phyloP scores from a whole-genome alignment of 2,113 vertebrate genomes.

The Brienomyrus longianalis region DNA sequence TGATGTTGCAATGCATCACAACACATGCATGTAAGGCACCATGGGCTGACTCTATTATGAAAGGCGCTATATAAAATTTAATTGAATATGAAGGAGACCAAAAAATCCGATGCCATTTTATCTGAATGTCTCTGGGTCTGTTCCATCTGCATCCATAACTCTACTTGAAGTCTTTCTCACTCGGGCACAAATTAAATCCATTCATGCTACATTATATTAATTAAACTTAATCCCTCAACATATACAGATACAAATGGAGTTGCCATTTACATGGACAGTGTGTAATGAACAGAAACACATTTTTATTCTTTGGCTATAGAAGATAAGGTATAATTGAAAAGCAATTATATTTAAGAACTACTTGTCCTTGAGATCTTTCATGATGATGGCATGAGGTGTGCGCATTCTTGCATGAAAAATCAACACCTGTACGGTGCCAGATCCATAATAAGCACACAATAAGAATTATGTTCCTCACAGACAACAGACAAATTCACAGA shows the following conservation, averaged over 20 bases:
- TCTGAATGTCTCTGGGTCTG: neutral
- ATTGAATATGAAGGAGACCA: neutral
- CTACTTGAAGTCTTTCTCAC: neutral
- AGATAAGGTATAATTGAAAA: neutral
- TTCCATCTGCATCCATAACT: neutral
- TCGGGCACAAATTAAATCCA: neutral
- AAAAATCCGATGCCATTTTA: neutral
- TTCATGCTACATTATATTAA: neutral
- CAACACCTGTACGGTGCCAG: neutral
- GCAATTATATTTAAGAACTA: neutral
- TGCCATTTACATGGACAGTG: neutral
- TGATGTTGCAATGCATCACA: neutral
- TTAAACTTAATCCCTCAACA: slow-evolving; percentile 5
- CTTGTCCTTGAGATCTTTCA: neutral
- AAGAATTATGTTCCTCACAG: neutral
- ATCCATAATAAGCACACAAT: neutral
- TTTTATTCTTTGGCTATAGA: neutral
- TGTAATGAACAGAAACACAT: slow-evolving; percentile 5
- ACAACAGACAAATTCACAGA: neutral
- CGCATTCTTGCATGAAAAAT: neutral
- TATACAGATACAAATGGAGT: neutral
- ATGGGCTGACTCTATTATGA: neutral
- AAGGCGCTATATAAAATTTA: neutral
- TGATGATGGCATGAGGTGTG: neutral
- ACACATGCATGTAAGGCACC: neutral